Evolutionary conservation across 1,140 invertebrate species (phyloP), one percentile per base, ranked within the genome.

Genomic region (Brachionus asplanchnoidis): DNA sequence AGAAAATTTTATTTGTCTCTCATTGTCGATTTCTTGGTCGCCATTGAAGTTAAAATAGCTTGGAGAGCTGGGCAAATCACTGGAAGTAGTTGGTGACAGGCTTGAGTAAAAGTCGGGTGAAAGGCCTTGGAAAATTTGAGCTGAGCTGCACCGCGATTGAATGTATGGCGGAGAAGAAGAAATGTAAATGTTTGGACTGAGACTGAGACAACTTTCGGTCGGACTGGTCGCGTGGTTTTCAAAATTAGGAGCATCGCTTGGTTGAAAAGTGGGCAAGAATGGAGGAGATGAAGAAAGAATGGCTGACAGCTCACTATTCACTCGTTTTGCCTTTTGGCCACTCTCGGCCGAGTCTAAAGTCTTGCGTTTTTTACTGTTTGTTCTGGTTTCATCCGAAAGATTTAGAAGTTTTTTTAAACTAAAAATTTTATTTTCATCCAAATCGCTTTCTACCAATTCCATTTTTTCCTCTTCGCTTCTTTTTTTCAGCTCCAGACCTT

Each of bases 91-190:
- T 5, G 73, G 73, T 36, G 73, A 77, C 5, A 77, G 20, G 26
- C 9, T 77, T 14, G 73, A 77, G 28, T 77, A 77, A 50, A 53
- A 77, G 12, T 53, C 53, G 1, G 73, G 73, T 14, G 73, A 77
- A 28, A 77, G 26, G 12, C 73, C 73, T 77, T 82, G 65, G 53
- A 82, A 82, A 9, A 82, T 40, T 65, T 65, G 65, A 42, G 79
- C 79, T 17, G 79, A 82, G 23, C 53, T 82, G 53, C 79, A 82
- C 11, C 79, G 50, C 12, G 50, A 65, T 82, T 42, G 50, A 40
- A 68, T 40, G 7, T 42, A 26, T 42, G 65, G 79, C 12, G 79
- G 65, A 32, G 65, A 42, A 3, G 78, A 50, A n/a, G 79, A 26
- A 6, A 46, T 20, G 26, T 28, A 82, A 44, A 44, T 44, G 26